Evolutionary conservation across 2,888 invertebrate species (phyloP).

Genomic region (Tupiocoris notatus): DNA sequence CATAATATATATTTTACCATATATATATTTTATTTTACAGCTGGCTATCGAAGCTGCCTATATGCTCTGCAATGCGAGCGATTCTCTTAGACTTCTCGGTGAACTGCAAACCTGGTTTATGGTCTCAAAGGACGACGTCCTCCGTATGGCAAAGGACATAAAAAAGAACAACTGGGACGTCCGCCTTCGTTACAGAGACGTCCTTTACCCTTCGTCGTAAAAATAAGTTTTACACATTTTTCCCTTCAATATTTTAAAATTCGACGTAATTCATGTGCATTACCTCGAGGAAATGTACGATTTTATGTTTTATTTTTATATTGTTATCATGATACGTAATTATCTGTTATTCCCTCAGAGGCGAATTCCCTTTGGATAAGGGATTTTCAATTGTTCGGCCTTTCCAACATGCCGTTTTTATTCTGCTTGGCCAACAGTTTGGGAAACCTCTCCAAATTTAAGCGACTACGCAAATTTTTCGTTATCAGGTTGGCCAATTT

Average conservation of each 20-base stretch:
- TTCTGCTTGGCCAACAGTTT: too few species aligned
- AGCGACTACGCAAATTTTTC: too few species aligned
- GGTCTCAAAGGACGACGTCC: conserved; percentile 40
- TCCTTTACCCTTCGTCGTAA: conserved; percentile 30
- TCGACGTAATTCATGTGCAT: too few species aligned
- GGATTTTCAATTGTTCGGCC: too few species aligned
- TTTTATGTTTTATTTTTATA: too few species aligned
- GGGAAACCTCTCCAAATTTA: too few species aligned
- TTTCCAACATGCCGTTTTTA: too few species aligned
- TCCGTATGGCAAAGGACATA: conserved; percentile 43
- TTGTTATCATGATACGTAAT: too few species aligned
- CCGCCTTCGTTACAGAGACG: conserved; percentile 39
- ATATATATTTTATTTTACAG: conserved; percentile 26
- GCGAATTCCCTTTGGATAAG: too few species aligned
- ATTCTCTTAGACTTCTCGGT: conserved; percentile 40
- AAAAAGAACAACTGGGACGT: conserved; percentile 45
- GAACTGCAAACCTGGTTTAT: conserved; percentile 45
- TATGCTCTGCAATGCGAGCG: conserved; percentile 43
- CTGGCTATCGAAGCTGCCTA: conserved; percentile 44
- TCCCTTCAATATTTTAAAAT: background rate
- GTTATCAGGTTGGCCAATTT: too few species aligned
- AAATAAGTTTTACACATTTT: background rate
- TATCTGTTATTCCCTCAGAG: too few species aligned
- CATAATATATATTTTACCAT: background rate
- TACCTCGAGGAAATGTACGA: too few species aligned